Conservation (phyloP, 2,113 vertebrate species). For the Erythrolamprus reginae region DNA sequence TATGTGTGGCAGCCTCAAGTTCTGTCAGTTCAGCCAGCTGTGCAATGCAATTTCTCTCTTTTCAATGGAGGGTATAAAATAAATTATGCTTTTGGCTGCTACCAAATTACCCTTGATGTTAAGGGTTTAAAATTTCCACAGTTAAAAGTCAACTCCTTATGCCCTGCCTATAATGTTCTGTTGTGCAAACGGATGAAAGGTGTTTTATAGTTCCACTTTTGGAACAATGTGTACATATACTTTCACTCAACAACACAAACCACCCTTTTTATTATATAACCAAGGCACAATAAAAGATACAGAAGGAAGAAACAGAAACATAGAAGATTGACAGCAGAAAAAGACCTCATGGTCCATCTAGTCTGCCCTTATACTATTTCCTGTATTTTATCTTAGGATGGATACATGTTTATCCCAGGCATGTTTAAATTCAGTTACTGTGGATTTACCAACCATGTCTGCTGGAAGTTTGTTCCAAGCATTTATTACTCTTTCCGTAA, state of each 20-base stretch:
- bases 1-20: neutral
- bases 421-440: too few relatives aligned
- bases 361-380: too few relatives aligned
- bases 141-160: neutral
- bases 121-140: neutral
- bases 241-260: neutral
- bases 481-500: too few relatives aligned
- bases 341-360: too few relatives aligned
- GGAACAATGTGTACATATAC: neutral
- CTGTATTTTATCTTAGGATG: too few relatives aligned
- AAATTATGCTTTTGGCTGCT: constrained; percentile 13
- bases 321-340: too few relatives aligned
- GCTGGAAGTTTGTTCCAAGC: too few relatives aligned
- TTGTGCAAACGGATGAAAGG: neutral
- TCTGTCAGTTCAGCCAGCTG: constrained; percentile 15
- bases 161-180: neutral
- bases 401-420: too few relatives aligned
- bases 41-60: constrained; percentile 22
- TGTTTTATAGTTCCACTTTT: neutral
- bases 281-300: neutral
- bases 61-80: constrained; percentile 16
- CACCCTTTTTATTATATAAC: neutral
- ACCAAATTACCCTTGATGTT: constrained; percentile 12
- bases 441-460: too few relatives aligned
- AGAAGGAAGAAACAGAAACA: too few relatives aligned